These are phyloP conservation scores for Clusia tigrina DNA, from an alignment of 2,888 invertebrate species.

Conservation along the genomic window DNA sequence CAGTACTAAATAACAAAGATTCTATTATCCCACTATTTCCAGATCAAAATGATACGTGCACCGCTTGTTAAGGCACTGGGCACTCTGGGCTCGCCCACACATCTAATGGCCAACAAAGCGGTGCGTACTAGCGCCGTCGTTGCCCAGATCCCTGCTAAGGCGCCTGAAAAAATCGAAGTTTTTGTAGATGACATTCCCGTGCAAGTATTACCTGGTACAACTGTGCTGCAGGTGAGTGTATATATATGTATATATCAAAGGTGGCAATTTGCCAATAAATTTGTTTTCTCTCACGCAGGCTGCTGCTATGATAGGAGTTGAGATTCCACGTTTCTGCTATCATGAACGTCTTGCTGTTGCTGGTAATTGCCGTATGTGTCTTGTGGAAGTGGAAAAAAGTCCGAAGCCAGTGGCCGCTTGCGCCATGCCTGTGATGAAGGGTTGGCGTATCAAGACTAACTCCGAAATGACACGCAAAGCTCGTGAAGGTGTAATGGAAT, in stretches of 20 bases:
- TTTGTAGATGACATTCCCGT: conserved; percentile 98
- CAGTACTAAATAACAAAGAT: conserved; percentile 11
- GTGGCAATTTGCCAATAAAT: background rate
- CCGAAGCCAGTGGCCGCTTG: conserved; percentile 98
- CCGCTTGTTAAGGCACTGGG: conserved; percentile 74
- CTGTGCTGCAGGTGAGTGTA: conserved; percentile 84
- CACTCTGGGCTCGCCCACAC: conserved; percentile 60
- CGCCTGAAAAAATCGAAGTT: conserved; percentile 86
- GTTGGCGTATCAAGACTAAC: conserved; percentile 98
- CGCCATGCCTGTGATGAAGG: conserved; percentile 99
- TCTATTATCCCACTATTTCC: conserved; percentile 8
- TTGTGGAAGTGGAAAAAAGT: conserved; percentile 98
- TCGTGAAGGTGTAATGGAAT: conserved; percentile 95
- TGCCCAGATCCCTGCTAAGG: conserved; percentile 65
- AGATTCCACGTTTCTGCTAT: conserved; percentile 99
- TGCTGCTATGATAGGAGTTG: conserved; percentile 92
- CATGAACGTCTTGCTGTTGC: conserved; percentile 98
- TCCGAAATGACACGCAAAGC: conserved; percentile 88
- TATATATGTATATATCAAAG: background rate
- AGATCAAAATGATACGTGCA: conserved; percentile 76
- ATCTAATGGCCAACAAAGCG: conserved; percentile 65
- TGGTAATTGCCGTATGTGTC: conserved; percentile 99
- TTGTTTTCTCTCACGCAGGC: conserved; percentile 70
- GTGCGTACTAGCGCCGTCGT: conserved; percentile 65
- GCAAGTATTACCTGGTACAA: conserved; percentile 93